Conservation (phyloP, 2,888 invertebrate genomes). For the Pycnomerus fuliginosus region DNA sequence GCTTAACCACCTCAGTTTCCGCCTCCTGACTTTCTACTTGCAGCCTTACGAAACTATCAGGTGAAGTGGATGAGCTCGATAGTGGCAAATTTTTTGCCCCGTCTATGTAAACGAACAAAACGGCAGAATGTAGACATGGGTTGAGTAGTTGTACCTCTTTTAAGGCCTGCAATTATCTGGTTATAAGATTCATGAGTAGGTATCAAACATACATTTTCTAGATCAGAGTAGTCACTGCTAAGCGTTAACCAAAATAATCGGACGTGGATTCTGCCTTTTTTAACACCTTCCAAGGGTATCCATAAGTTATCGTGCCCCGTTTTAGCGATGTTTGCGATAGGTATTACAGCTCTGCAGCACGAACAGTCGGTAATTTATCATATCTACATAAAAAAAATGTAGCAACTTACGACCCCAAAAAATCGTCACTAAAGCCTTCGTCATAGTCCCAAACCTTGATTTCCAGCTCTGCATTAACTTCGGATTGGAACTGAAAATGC, state of each 20-base stretch:
- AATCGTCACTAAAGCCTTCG: constrained; percentile 34
- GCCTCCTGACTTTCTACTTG: constrained; percentile 75
- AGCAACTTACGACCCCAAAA: constrained; percentile 30
- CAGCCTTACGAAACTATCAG: constrained; percentile 80
- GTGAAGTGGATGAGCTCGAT: constrained; percentile 61
- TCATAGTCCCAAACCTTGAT: constrained; percentile 35
- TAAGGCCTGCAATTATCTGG: constrained; percentile 58
- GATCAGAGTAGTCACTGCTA: constrained; percentile 66
- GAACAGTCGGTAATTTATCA: neutral
- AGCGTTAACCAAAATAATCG: constrained; percentile 87
- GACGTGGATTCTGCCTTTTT: constrained; percentile 89
- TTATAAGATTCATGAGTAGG: too few species aligned
- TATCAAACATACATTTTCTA: constrained; percentile 69
- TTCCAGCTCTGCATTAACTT: constrained; percentile 24
- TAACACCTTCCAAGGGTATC: constrained; percentile 91
- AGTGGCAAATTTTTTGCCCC: constrained; percentile 89
- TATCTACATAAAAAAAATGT: neutral
- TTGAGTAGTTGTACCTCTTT: constrained; percentile 72
- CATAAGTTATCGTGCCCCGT: constrained; percentile 80
- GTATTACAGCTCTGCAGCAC: constrained; percentile 66
- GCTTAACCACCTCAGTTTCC: constrained; percentile 68
- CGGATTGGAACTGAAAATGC: constrained; percentile 10
- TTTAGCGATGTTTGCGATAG: constrained; percentile 68
- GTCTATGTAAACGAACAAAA: constrained; percentile 86
- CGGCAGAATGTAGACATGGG: constrained; percentile 57